phyloP scores from a whole-genome alignment of 2,797 vertebrate species.

The Coregonus ussuriensis region DNA sequence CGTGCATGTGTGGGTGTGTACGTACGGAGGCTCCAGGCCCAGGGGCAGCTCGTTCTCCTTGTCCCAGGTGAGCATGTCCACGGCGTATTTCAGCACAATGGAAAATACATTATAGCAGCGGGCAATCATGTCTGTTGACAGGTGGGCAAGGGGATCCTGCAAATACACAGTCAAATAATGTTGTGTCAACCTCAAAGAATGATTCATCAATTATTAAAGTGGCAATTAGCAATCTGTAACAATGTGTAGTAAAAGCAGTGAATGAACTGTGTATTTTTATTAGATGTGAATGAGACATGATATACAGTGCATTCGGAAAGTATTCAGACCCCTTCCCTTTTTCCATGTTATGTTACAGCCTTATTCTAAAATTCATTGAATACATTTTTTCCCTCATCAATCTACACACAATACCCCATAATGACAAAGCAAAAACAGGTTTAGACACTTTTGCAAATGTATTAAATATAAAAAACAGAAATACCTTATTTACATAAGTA shows the following conservation, averaged over 20 bases:
- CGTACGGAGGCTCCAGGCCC: constrained; percentile 86
- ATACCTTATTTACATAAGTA: too few species aligned
- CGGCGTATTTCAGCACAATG: constrained; percentile 91
- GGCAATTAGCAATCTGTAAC: not conserved
- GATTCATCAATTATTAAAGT: too few species aligned
- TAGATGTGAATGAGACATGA: not conserved
- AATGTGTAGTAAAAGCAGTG: not conserved
- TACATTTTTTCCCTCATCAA: too few species aligned
- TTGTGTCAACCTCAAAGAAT: too few species aligned
- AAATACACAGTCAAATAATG: not conserved
- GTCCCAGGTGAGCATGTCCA: constrained; percentile 95
- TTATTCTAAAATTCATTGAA: too few species aligned
- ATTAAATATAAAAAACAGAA: too few species aligned
- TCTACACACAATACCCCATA: too few species aligned
- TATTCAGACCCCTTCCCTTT: too few species aligned
- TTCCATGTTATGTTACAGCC: too few species aligned
- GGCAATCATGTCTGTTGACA: constrained; percentile 87
- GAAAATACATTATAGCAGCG: constrained; percentile 89
- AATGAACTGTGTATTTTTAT: not conserved
- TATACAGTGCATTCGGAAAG: too few species aligned
- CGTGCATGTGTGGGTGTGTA: constrained; percentile 3
- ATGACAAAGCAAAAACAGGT: too few species aligned
- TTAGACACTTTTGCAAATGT: too few species aligned
- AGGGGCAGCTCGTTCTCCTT: constrained; percentile 86
- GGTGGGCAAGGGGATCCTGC: constrained; percentile 88